A percentile compares a stretch with the other conserved stretches of the same genome.
Evolutionary conservation across 2,888 invertebrate species (phyloP).

Genomic region (Lasioglossum calceatum): DNA sequence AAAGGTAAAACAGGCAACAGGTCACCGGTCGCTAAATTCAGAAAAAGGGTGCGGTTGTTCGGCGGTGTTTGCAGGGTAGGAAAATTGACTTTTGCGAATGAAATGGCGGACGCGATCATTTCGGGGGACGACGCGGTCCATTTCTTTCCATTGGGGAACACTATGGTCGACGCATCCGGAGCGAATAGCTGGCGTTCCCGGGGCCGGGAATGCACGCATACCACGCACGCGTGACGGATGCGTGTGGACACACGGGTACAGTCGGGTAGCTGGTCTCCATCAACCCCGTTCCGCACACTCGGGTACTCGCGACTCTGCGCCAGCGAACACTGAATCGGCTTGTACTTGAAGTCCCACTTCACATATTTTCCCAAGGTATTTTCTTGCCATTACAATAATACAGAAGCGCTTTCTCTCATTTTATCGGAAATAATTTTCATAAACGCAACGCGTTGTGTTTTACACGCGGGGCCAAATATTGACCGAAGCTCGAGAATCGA

Average conservation of each 20-base stretch:
- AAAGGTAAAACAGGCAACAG: not conserved
- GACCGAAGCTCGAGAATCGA: not conserved
- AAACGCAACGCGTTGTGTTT: not conserved
- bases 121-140: not conserved
- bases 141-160: slow-evolving; percentile 26
- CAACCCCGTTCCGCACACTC: not conserved
- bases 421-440: not conserved
- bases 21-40: not conserved
- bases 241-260: not conserved
- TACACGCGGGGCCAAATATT: not conserved
- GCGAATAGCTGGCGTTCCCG: slow-evolving; percentile 53
- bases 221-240: slow-evolving; percentile 7
- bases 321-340: not conserved
- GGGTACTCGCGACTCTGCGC: not conserved
- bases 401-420: not conserved
- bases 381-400: not conserved
- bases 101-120: slow-evolving; percentile 9
- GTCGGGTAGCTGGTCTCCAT: not conserved
- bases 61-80: not conserved
- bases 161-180: slow-evolving; percentile 41
- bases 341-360: not conserved
- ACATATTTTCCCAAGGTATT: not conserved
- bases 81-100: not conserved
- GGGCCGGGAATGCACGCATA: slow-evolving; percentile 52
- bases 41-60: not conserved